Evolutionary conservation across 2,113 vertebrate species (phyloP).

Genomic region (Platycercus adscitus): DNA sequence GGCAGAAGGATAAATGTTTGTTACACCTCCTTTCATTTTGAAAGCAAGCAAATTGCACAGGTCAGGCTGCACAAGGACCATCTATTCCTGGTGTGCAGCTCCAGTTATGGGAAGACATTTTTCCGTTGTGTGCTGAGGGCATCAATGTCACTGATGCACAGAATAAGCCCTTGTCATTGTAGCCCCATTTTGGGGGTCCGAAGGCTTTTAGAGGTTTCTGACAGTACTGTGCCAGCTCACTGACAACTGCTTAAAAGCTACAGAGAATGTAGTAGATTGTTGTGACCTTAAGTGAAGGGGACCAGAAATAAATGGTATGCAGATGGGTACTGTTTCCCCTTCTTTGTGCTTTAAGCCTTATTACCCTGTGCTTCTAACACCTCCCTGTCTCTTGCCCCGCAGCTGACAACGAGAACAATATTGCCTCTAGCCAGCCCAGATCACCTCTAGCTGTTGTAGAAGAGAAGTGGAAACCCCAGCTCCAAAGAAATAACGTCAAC

Average conservation of each 20-base stretch:
- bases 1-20: background rate
- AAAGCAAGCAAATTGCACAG: background rate
- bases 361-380: slow-evolving; percentile 11
- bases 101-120: background rate
- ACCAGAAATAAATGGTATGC: background rate
- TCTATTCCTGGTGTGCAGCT: background rate
- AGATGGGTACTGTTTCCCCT: background rate
- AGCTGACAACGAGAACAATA: slow-evolving; percentile 97
- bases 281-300: background rate
- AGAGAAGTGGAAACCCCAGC: slow-evolving; percentile 89
- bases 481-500: slow-evolving; percentile 89
- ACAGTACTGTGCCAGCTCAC: background rate
- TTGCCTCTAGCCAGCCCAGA: slow-evolving; percentile 88
- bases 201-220: background rate
- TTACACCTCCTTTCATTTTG: background rate
- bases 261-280: background rate
- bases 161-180: background rate
- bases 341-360: background rate
- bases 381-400: slow-evolving; percentile 33
- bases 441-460: slow-evolving; percentile 81
- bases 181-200: background rate
- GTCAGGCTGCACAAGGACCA: background rate
- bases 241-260: background rate
- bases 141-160: background rate
- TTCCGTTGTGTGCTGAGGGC: background rate